These are phyloP conservation scores for Odontamblyopus lacepedii DNA, from an alignment of 2,797 vertebrate species.

Conservation along the genomic window DNA sequence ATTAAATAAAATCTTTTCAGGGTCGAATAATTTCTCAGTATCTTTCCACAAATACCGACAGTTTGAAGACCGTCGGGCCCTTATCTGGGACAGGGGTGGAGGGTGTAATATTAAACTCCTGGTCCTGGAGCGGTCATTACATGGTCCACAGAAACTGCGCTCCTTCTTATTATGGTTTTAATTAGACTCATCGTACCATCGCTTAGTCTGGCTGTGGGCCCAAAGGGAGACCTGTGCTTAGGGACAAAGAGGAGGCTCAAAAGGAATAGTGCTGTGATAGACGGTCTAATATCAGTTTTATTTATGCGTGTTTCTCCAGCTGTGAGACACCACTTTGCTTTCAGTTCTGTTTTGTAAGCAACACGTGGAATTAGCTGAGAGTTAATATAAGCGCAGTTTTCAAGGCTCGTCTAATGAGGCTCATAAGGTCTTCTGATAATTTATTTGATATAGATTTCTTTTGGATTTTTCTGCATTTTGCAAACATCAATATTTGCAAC, in stretches of 20 bases:
- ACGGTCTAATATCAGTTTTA: not conserved
- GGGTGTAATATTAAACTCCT: not conserved
- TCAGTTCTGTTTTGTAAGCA: not conserved
- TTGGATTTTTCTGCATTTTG: too few relatives aligned
- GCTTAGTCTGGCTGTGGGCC: constrained; percentile 6
- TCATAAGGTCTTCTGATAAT: too few relatives aligned
- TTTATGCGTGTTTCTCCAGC: not conserved
- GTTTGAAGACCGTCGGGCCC: not conserved
- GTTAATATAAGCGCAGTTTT: too few relatives aligned
- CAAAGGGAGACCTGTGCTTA: not conserved
- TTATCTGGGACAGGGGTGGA: not conserved
- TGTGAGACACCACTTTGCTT: not conserved
- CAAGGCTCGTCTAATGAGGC: too few relatives aligned
- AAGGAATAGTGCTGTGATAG: not conserved
- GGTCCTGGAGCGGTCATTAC: constrained; percentile 7
- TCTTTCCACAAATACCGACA: not conserved
- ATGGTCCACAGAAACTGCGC: constrained; percentile 5
- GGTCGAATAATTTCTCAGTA: too few relatives aligned
- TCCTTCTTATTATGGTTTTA: not conserved
- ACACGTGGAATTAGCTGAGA: too few relatives aligned
- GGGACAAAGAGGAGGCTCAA: not conserved
- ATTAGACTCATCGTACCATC: constrained; percentile 18
- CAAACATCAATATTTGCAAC: too few relatives aligned
- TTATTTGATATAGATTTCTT: too few relatives aligned
- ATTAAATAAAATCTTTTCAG: too few relatives aligned